A percentile compares a stretch with the other conserved stretches of the same genome.
These are phyloP conservation scores for Anoplophora glabripennis DNA, from an alignment of 1,140 invertebrate genomes.

Conservation along the genomic window DNA sequence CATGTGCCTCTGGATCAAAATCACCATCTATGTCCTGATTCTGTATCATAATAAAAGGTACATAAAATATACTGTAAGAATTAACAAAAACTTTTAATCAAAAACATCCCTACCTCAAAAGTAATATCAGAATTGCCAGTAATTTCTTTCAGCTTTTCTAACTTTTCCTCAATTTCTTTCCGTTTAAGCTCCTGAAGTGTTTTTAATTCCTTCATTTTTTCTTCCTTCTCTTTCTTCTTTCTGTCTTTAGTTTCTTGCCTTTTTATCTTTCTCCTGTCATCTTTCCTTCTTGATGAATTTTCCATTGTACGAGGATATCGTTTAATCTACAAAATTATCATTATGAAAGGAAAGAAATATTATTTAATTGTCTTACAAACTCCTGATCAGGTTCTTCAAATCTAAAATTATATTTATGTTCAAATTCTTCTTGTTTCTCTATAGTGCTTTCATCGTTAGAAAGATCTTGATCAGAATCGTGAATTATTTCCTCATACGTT, in stretches of 20 bases:
- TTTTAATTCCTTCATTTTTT: slow-evolving; percentile 83
- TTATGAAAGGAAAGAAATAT: background rate
- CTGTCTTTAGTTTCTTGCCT: slow-evolving; percentile 71
- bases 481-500: slow-evolving; percentile 67
- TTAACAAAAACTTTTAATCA: too few relatives aligned
- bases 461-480: slow-evolving; percentile 65
- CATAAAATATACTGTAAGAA: background rate
- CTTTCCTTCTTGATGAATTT: slow-evolving; percentile 75
- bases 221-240: slow-evolving; percentile 79
- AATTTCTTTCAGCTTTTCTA: slow-evolving; percentile 84
- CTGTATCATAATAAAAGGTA: slow-evolving; percentile 9
- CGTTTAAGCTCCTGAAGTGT: slow-evolving; percentile 82
- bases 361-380: slow-evolving; percentile 64
- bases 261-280: slow-evolving; percentile 75
- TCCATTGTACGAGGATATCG: slow-evolving; percentile 86
- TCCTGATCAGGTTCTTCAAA: slow-evolving; percentile 95
- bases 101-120: slow-evolving; percentile 58
- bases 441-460: slow-evolving; percentile 80
- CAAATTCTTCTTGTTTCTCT: slow-evolving; percentile 85
- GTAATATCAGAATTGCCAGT: slow-evolving; percentile 72
- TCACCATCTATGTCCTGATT: slow-evolving; percentile 76
- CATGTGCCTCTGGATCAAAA: slow-evolving; percentile 89
- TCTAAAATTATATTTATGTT: slow-evolving; percentile 93
- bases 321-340: slow-evolving; percentile 63
- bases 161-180: slow-evolving; percentile 88